phyloP scores from a whole-genome alignment of 2,888 invertebrate genomes.

The Drosophila anomalata region DNA sequence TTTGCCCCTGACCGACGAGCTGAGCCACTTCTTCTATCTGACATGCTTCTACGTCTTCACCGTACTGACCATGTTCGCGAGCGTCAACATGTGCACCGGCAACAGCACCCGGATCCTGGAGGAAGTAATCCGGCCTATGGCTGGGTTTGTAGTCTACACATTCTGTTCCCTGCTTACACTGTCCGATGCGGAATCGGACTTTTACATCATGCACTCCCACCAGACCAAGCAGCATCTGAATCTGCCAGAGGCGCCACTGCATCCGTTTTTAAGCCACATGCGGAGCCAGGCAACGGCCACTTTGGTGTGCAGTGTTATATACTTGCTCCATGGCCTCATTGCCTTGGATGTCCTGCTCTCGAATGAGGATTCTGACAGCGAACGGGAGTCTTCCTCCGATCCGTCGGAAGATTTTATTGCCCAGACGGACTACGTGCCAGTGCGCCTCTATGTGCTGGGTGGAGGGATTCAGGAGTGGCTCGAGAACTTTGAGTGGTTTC shows the following conservation, averaged over 20 bases:
- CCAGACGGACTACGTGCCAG: slow-evolving; percentile 15
- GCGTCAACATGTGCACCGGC: slow-evolving; percentile 54
- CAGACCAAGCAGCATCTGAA: fast-evolving
- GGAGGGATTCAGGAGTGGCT: slow-evolving; percentile 16
- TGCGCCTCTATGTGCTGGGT: slow-evolving; percentile 46
- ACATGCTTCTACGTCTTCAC: slow-evolving; percentile 26
- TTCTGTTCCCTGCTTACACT: slow-evolving; percentile 46
- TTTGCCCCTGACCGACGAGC: fast-evolving
- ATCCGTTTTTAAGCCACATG: slow-evolving; percentile 43
- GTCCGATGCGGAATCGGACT: slow-evolving; percentile 39
- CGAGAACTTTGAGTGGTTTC: slow-evolving; percentile 45
- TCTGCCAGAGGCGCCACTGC: slow-evolving; percentile 26
- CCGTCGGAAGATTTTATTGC: background rate
- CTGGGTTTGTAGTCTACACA: slow-evolving; percentile 29
- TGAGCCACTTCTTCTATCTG: slow-evolving; percentile 23
- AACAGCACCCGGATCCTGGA: background rate
- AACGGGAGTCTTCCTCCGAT: background rate
- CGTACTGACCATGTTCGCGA: slow-evolving; percentile 43
- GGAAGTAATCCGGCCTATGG: slow-evolving; percentile 42
- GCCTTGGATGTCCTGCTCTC: slow-evolving; percentile 53
- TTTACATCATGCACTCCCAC: slow-evolving; percentile 27
- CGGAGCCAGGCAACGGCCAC: slow-evolving; percentile 41
- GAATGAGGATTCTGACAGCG: slow-evolving; percentile 12
- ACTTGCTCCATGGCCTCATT: slow-evolving; percentile 54
- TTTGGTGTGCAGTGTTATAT: slow-evolving; percentile 30